Base-by-base conservation (phyloP, 2,888 invertebrate species). In the Heliconius ethilla region DNA sequence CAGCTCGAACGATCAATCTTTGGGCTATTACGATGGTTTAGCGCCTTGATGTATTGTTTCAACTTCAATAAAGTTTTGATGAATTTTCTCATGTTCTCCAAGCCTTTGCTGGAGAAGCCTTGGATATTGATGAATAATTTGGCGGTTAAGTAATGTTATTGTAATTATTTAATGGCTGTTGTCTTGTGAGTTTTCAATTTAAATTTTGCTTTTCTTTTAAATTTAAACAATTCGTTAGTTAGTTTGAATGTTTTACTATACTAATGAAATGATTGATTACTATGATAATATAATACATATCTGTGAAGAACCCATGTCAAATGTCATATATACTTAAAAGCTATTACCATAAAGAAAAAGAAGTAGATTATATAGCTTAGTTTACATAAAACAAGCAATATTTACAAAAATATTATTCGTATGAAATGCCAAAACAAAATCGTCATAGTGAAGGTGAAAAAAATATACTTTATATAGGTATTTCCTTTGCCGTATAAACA, bases 51-150 rank as follows among this genome's bases (percentile, higher is more conserved):
- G 92, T 94, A 94, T 94, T 94, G 94, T 94, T 93, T 92, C 90
- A 90, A 92, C 91, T 89, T 92, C 91, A 93, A 93, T 93, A 92
- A 94, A 93, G 92, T 94, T 94, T 93, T 93, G 94, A 94, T 94
- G 91, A 92, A 94, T 93, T 91, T 93, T 92, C 83, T 82, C 90
- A 88, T 90, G 90, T 91, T 91, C 88, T 89, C 86, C 87, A 87
- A 86, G 87, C 89, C 89, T 90, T 93, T 93, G 91, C 92, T 89
- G 87, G 89, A 89, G 87, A 91, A 88, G 89, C 90, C 88, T 89
- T 86, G 87, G 89, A 90, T 92, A 92, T 93, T 93, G 91, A 92
- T 91, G 90, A 92, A 91, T 91, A 91, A 92, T 91, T 92, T 91
- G 91, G 90, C 87, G 88, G 87, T 84, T 88, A 89, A 89, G 86